Percentiles rank a stretch among this genome's conserved stretches.
phyloP scores from a whole-genome alignment of 2,113 vertebrate genomes.

The Nerophis ophidion region DNA sequence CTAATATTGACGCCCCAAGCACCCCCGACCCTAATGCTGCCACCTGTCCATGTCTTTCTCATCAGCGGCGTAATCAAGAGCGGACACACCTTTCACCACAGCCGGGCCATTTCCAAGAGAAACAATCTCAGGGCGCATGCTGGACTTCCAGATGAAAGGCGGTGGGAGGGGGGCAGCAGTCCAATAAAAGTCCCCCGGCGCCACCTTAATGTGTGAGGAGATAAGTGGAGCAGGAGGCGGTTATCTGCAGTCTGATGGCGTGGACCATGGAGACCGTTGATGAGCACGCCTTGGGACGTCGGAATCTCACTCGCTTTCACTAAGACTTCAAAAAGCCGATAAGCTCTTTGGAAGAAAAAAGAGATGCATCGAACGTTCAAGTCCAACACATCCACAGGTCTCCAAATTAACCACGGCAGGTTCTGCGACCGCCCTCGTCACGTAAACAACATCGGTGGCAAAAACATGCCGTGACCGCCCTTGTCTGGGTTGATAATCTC shows the following conservation, averaged over 20 bases:
- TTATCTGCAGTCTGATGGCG: not conserved
- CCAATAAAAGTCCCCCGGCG: conserved; percentile 23
- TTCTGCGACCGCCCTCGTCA: too few relatives aligned
- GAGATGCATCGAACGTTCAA: too few relatives aligned
- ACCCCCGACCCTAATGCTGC: conserved; percentile 46
- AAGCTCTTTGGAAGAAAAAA: too few relatives aligned
- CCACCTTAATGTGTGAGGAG: conserved; percentile 18
- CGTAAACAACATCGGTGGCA: too few relatives aligned
- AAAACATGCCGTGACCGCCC: too few relatives aligned
- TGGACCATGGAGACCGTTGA: not conserved
- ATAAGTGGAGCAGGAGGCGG: conserved; percentile 13
- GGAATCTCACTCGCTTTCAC: too few relatives aligned
- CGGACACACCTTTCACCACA: conserved; percentile 47
- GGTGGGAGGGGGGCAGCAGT: conserved; percentile 4
- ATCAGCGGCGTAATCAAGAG: conserved; percentile 36
- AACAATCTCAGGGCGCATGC: conserved; percentile 30
- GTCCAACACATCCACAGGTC: too few relatives aligned
- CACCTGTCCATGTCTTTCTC: conserved; percentile 42
- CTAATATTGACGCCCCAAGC: conserved; percentile 51
- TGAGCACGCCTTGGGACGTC: too few relatives aligned
- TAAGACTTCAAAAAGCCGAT: too few relatives aligned
- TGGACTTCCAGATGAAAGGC: conserved; percentile 32
- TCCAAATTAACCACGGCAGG: too few relatives aligned
- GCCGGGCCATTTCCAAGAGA: conserved; percentile 30
- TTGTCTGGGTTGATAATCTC: too few relatives aligned